These are phyloP conservation scores for Brachystomella parvula DNA, from an alignment of 1,140 invertebrate species.

Conservation along the genomic window DNA sequence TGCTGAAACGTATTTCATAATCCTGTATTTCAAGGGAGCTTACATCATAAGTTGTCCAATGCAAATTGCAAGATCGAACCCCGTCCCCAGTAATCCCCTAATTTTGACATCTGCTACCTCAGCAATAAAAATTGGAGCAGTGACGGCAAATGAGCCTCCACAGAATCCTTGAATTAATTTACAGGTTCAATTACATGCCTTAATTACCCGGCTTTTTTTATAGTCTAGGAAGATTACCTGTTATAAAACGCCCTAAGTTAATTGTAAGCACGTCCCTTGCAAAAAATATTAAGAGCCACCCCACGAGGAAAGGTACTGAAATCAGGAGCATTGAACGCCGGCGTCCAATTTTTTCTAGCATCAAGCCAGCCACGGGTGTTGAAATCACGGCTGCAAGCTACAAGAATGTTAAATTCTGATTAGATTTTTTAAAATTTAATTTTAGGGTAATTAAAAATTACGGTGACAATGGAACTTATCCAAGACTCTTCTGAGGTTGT, in stretches of 20 bases:
- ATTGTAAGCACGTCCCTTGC: constrained; percentile 48
- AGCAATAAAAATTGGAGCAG: constrained; percentile 52
- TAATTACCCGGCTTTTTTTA: neutral
- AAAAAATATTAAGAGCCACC: constrained; percentile 57
- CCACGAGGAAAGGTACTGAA: constrained; percentile 54
- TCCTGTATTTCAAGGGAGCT: constrained; percentile 55
- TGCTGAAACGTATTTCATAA: constrained; percentile 50
- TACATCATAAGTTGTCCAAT: constrained; percentile 70
- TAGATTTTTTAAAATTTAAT: neutral
- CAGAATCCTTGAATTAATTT: constrained; percentile 28
- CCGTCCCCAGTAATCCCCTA: constrained; percentile 68
- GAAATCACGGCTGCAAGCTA: constrained; percentile 30
- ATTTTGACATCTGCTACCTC: constrained; percentile 53
- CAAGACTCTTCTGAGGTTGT: constrained; percentile 22
- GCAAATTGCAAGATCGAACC: constrained; percentile 67
- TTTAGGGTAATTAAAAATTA: neutral
- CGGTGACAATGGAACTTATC: constrained; percentile 25
- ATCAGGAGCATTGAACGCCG: constrained; percentile 53
- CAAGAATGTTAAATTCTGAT: neutral
- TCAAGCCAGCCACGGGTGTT: constrained; percentile 46
- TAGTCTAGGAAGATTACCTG: constrained; percentile 46
- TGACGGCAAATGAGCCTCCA: constrained; percentile 38
- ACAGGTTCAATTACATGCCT: neutral
- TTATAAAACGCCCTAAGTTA: constrained; percentile 57
- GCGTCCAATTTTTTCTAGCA: constrained; percentile 60